Percentiles rank a stretch among this genome's conserved stretches.
Conservation (phyloP, 1,140 invertebrate genomes). For the Asbolus verrucosus region DNA sequence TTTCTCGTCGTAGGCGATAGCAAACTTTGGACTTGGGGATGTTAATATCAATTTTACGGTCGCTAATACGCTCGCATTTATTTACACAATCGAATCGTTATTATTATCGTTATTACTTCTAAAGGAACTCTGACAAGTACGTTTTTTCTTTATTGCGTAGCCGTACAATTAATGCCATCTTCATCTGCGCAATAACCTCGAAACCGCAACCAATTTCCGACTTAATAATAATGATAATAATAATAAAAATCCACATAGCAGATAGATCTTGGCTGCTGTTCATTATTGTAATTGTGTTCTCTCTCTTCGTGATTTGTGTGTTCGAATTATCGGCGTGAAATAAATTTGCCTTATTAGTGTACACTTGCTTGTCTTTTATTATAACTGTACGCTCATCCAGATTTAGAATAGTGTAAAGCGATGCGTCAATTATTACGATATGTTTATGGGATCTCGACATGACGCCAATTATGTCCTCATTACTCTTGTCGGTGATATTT, state of each 20-base stretch:
- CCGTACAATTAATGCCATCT: constrained; percentile 25
- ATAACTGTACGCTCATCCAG: constrained; percentile 21
- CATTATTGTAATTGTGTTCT: constrained; percentile 37
- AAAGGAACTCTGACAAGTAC: too few species aligned
- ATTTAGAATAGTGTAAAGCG: constrained; percentile 19
- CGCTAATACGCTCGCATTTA: too few species aligned
- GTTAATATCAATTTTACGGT: too few species aligned
- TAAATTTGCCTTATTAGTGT: constrained; percentile 38
- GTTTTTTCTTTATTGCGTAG: constrained; percentile 11
- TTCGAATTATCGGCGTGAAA: constrained; percentile 35
- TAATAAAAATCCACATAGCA: constrained; percentile 6
- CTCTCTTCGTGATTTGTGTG: constrained; percentile 29
- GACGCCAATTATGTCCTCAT: constrained; percentile 34
- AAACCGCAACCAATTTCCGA: constrained; percentile 35
- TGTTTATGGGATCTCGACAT: constrained; percentile 22
- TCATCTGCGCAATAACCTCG: constrained; percentile 15
- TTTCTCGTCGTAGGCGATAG: too few species aligned
- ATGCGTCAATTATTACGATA: constrained; percentile 18
- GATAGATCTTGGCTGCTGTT: constrained; percentile 27
- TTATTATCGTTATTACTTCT: too few species aligned
- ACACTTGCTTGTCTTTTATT: constrained; percentile 15
- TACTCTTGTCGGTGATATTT: constrained; percentile 32
- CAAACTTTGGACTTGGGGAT: too few species aligned
- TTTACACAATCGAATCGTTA: too few species aligned
- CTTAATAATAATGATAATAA: constrained; percentile 18